Base-by-base conservation (phyloP, 2,113 vertebrate species). In the Periophthalmus modestus region DNA sequence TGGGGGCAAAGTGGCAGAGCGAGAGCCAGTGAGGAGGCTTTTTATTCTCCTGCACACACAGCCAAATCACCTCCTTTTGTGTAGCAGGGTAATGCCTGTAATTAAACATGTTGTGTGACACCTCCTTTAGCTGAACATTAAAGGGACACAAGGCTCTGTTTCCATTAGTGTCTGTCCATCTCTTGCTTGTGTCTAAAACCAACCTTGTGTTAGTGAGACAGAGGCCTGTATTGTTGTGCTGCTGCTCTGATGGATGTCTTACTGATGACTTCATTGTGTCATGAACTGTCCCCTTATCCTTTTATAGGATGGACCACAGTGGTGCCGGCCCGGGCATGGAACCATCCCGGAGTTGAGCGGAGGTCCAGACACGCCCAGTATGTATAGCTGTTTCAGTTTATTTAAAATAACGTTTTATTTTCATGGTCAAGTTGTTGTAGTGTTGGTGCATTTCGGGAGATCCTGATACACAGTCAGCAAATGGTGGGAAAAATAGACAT, bases 211-310 rank as follows among this genome's bases (percentile, higher is more conserved):
- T 80, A 82, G 66, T 1, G n/a, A 68, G 71, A 92, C 90, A 94
- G 82, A 89, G 81, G 65, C 61, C 34, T 43, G 33, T 77, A 84
- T 91, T 94, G 92, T 93, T 75, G 58, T 24, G 62, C 50, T 75
- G 75, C 62, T 82, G 80, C 73, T 85, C 84, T 88, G 91, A 90
- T 21, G 71, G 83, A 93, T 91, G 89, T 84, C 82, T 89, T 80
- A 79, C 82, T 33, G 69, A 91, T 93, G 92, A 93, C 92, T 90
- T 93, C 92, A 93, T 82, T 80, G 77, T 66, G 66, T 76, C 79
- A 87, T 92, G 86, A 92, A 93, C 84, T 79, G 84, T 86, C 86
- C 89, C 86, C 91, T 93, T 94, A 89, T 92, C 91, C 88, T 87
- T 77, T 75, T 81, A 79, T 81, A 87, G 81, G 84, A 81, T 76